Conservation (phyloP, 2,888 invertebrate species). For the Philhelius pedissequus region DNA sequence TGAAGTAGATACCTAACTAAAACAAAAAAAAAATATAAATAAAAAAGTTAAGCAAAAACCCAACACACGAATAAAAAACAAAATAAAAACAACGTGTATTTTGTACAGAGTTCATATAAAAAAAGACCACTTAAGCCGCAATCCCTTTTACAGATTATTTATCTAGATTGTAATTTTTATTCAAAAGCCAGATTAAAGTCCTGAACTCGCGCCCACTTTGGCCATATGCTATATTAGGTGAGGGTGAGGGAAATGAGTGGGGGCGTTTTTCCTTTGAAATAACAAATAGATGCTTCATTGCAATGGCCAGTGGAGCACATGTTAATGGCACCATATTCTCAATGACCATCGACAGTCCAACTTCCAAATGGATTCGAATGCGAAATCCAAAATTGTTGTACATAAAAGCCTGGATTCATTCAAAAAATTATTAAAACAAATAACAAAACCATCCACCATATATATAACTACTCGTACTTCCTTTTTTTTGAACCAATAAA, state of each 20-base stretch:
- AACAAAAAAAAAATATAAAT: not conserved
- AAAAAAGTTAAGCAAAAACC: not conserved
- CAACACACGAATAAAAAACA: not conserved
- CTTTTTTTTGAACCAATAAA: slow-evolving; percentile 28
- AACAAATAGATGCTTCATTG: slow-evolving; percentile 36
- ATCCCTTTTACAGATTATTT: slow-evolving; percentile 26
- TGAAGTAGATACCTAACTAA: not conserved
- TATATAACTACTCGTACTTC: no score
- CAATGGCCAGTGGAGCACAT: slow-evolving; percentile 14
- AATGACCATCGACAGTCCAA: slow-evolving; percentile 26
- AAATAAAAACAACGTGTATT: not conserved
- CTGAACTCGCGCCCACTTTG: not conserved
- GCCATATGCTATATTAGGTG: not conserved
- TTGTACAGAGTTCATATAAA: no score
- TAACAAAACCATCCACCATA: not conserved
- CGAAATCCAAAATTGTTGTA: not conserved
- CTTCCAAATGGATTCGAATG: slow-evolving; percentile 23
- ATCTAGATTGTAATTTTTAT: slow-evolving; percentile 47
- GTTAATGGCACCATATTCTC: slow-evolving; percentile 20
- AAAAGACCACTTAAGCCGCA: slow-evolving; percentile 28
- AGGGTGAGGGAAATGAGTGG: not conserved
- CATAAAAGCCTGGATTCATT: slow-evolving; percentile 30
- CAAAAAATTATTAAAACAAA: slow-evolving; percentile 35
- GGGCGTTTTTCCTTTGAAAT: slow-evolving; percentile 25
- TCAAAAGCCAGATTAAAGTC: slow-evolving; percentile 30